Percentiles rank a stretch among this genome's conserved stretches.
phyloP scores from a whole-genome alignment of 2,888 invertebrate species.

The Heteropelma amictum region DNA sequence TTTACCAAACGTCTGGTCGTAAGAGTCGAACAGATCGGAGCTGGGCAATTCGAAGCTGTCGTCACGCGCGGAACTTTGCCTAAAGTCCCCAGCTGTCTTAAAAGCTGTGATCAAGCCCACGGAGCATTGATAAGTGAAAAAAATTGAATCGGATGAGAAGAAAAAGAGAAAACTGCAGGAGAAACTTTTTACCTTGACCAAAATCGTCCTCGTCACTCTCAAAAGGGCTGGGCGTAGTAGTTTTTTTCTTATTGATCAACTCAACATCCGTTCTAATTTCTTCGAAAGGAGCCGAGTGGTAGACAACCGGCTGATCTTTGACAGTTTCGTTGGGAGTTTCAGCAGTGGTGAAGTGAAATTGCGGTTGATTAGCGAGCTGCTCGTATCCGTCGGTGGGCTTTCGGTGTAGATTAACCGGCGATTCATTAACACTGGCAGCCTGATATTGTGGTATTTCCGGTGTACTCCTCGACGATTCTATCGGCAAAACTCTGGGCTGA shows the following conservation, averaged over 20 bases:
- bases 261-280: slow-evolving; percentile 71
- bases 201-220: slow-evolving; percentile 60
- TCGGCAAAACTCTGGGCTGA: slow-evolving; percentile 63
- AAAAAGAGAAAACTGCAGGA: no score
- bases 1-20: slow-evolving; percentile 68
- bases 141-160: neutral
- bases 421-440: slow-evolving; percentile 60
- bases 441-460: slow-evolving; percentile 65
- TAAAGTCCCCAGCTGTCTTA: no score
- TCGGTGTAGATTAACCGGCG: slow-evolving; percentile 23
- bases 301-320: slow-evolving; percentile 29
- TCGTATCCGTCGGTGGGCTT: slow-evolving; percentile 63
- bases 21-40: slow-evolving; percentile 60
- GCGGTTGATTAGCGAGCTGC: slow-evolving; percentile 69
- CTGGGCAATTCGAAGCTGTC: slow-evolving; percentile 45
- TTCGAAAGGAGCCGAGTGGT: slow-evolving; percentile 58
- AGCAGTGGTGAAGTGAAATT: slow-evolving; percentile 66
- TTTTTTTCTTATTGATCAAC: slow-evolving; percentile 69
- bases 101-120: no score
- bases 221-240: slow-evolving; percentile 60
- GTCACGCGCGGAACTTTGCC: neutral
- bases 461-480: slow-evolving; percentile 60
- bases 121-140: slow-evolving; percentile 20
- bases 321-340: slow-evolving; percentile 29
- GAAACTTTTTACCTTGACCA: slow-evolving; percentile 54